Percentiles rank a stretch among this genome's conserved stretches.
Conservation (phyloP, 2,888 invertebrate species). For the Tenthredo amoena region DNA sequence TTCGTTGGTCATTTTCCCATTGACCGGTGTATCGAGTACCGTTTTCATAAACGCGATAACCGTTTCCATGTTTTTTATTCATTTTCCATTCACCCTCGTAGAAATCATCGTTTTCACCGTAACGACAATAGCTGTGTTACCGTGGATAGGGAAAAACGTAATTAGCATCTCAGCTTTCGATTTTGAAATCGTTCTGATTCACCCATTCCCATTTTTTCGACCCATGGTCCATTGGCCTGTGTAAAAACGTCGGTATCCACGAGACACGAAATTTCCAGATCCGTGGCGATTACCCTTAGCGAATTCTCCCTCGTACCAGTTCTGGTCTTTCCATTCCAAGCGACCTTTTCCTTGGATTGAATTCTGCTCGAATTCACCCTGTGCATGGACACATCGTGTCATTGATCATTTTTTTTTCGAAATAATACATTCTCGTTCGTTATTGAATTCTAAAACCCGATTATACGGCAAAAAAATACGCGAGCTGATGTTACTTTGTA, state of each 20-base stretch:
- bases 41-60: constrained; percentile 80
- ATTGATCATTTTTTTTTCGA: background rate
- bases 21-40: constrained; percentile 81
- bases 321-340: constrained; percentile 80
- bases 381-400: background rate
- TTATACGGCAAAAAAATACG: background rate
- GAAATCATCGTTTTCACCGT: constrained; percentile 65
- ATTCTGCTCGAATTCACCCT: constrained; percentile 82
- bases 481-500: constrained; percentile 78
- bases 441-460: background rate
- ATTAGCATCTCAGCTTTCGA: too few species aligned
- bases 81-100: constrained; percentile 78
- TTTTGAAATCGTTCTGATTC: constrained; percentile 59
- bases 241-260: constrained; percentile 68
- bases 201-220: constrained; percentile 76
- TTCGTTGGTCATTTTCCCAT: constrained; percentile 79
- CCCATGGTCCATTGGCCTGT: constrained; percentile 77
- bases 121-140: constrained; percentile 66
- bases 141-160: background rate
- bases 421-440: background rate
- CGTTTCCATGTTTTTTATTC: constrained; percentile 79
- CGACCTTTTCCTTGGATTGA: constrained; percentile 80
- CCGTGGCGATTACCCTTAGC: constrained; percentile 80
- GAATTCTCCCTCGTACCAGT: constrained; percentile 82
- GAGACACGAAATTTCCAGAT: constrained; percentile 69